Evolutionary conservation across 2,113 vertebrate species (phyloP).

Genomic region (Xiphorhynchus elegans): DNA sequence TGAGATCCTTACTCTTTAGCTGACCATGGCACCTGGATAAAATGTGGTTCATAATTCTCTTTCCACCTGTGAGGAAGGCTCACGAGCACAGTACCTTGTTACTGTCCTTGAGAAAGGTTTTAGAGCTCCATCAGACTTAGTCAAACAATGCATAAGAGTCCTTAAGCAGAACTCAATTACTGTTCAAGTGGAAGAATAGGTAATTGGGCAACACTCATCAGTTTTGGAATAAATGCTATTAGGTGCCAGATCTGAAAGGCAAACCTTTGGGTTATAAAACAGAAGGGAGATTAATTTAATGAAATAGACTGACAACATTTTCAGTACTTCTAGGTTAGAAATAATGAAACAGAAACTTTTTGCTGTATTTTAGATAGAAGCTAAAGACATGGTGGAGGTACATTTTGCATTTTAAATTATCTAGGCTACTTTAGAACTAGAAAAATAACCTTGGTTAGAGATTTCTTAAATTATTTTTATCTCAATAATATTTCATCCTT

Average conservation of each 20-base stretch:
- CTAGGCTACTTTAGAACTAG: neutral
- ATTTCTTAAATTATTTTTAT: neutral
- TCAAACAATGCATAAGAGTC: constrained; percentile 7
- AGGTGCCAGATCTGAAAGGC: constrained; percentile 30
- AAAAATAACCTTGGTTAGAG: neutral
- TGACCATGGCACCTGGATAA: neutral
- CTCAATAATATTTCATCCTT: neutral
- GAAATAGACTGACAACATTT: neutral
- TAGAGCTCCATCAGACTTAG: neutral
- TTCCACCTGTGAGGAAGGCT: neutral
- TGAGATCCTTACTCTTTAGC: neutral
- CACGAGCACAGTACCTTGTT: neutral
- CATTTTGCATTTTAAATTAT: neutral
- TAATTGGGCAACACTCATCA: constrained; percentile 33
- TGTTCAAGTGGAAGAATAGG: constrained; percentile 36
- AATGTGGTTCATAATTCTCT: neutral
- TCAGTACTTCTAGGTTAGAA: neutral
- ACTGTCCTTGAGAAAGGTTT: constrained; percentile 4
- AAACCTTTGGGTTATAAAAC: constrained; percentile 13
- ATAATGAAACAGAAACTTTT: neutral
- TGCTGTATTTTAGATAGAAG: neutral
- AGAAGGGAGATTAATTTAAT: neutral
- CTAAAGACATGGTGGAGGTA: neutral
- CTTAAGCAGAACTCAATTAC: constrained; percentile 34
- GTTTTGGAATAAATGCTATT: constrained; percentile 10